Base-by-base conservation (phyloP, 2,888 invertebrate species). In the Athetis lepigone region DNA sequence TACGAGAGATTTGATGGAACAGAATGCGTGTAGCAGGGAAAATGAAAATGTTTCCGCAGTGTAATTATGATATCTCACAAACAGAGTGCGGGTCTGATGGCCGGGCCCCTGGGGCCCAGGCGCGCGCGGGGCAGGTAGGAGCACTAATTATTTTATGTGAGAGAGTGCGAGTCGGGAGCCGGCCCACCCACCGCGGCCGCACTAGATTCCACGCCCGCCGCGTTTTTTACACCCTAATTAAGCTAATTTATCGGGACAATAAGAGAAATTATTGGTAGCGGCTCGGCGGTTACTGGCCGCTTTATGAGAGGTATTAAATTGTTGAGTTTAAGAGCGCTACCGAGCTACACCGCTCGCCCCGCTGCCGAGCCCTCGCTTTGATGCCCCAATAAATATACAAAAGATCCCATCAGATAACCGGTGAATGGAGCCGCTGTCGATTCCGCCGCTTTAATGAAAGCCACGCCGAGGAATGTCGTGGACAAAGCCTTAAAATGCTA, bases 181-280 rank as follows among this genome's bases (percentile, higher is more conserved):
- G 45, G 71, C 57, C 93, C 93, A 93, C 94, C 94, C 94, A 93
- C 91, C 78, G 88, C 79, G 90, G 71, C 85, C 86, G 88, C 87
- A 86, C 92, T 93, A 93, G 93, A 92, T 92, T 90, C 93, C 90
- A 84, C 88, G 86, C 87, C 87, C 83, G 88, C 83, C 85, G 83
- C 85, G 85, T 92, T 91, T 92, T 93, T 93, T 92, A 92, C 92
- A 90, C 94, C 92, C 93, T 93, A 94, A 94, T 94, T 94, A 94
- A 93, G 90, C 90, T 94, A 94, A 94, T 94, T 94, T 94, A 94
- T 94, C 90, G 94, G 89, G 91, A 93, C 93, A 93, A 92, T 92
- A 90, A 91, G 89, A 88, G 89, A 90, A 93, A 91, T 92, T 91
- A 94, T 93, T 89, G 91, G 85, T 82, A 82, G 79, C 70, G 80